Evolutionary conservation across 2,113 vertebrate species (phyloP).

Genomic region (Hippocampus barbouri): DNA sequence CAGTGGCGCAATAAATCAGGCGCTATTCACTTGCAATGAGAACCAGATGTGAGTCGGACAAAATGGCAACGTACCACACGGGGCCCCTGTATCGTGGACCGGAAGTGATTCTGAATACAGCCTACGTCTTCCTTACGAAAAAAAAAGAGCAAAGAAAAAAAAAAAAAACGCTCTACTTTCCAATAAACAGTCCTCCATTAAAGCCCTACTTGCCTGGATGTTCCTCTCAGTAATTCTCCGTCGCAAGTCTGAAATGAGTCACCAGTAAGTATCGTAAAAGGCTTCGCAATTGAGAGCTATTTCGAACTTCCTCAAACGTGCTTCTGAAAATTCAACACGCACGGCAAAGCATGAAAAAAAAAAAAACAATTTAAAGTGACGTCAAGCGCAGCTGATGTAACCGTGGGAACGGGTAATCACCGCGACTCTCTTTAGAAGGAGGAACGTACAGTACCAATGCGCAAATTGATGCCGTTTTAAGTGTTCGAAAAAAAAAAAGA

Average conservation of each 20-base stretch:
- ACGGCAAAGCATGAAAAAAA: not conserved
- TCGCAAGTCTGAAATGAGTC: slow-evolving; percentile 47
- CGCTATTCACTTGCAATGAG: too few relatives aligned
- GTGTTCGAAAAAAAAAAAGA: not conserved
- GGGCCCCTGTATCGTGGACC: too few relatives aligned
- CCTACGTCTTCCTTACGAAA: too few relatives aligned
- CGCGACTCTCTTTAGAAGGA: slow-evolving; percentile 27
- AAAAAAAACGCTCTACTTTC: too few relatives aligned
- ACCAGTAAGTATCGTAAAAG: slow-evolving; percentile 38
- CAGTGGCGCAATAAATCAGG: too few relatives aligned
- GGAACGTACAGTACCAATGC: slow-evolving; percentile 1
- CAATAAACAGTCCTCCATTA: too few relatives aligned
- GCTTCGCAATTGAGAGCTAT: slow-evolving; percentile 24
- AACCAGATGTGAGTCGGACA: too few relatives aligned
- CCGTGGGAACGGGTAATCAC: slow-evolving; percentile 25
- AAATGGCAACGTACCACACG: too few relatives aligned
- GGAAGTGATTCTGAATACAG: too few relatives aligned
- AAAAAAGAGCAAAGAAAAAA: too few relatives aligned
- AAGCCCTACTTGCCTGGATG: too few relatives aligned
- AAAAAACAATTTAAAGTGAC: not conserved
- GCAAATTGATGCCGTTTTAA: not conserved
- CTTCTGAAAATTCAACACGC: slow-evolving; percentile 7
- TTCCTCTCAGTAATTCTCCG: not conserved
- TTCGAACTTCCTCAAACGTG: slow-evolving; percentile 6
- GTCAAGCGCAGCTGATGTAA: slow-evolving; percentile 12